These are phyloP conservation scores for Abrostola triplasia DNA, from an alignment of 2,888 invertebrate genomes.

Conservation along the genomic window DNA sequence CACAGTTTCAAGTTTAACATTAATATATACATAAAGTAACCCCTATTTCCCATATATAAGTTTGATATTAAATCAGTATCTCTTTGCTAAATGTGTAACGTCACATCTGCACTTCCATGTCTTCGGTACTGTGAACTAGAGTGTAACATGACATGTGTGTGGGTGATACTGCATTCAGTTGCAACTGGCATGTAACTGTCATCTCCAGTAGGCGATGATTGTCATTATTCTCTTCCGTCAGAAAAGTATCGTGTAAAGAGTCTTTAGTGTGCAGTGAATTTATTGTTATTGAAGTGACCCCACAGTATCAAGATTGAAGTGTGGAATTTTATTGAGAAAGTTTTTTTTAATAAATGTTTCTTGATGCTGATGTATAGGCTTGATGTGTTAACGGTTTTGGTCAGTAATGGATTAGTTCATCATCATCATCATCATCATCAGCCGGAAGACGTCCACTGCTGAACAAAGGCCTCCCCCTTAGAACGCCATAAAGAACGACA, in stretches of 20 bases:
- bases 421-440: no score
- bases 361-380: conserved; percentile 25
- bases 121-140: conserved; percentile 13
- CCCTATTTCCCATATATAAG: no score
- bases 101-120: conserved; percentile 30
- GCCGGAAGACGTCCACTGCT: no score
- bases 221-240: conserved; percentile 52
- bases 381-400: conserved; percentile 24
- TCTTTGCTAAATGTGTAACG: conserved; percentile 12
- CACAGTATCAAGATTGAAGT: conserved; percentile 38
- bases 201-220: conserved; percentile 61
- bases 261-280: conserved; percentile 38
- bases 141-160: conserved; percentile 54
- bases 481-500: no score
- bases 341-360: conserved; percentile 33
- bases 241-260: conserved; percentile 46
- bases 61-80: no score
- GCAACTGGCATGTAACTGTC: conserved; percentile 63
- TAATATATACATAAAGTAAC: no score
- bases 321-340: conserved; percentile 33
- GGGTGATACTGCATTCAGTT: conserved; percentile 61
- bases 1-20: no score
- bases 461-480: no score
- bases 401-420: conserved; percentile 20
- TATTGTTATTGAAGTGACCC: conserved; percentile 48